Base-by-base conservation (phyloP, 2,888 invertebrate species). In the Lobophora halterata region DNA sequence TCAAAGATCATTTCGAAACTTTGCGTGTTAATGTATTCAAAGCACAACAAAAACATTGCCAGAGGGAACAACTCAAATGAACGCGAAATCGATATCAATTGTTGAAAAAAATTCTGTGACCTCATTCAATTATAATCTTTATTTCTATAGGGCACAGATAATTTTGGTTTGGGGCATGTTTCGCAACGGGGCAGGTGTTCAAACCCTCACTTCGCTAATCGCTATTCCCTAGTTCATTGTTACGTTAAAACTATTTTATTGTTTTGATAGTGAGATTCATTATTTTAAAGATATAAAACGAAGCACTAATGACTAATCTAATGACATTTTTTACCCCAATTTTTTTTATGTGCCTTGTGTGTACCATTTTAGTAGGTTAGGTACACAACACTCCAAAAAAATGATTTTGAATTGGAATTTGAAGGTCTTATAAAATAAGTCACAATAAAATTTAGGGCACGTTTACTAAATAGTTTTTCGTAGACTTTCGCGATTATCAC, bases 201-300 rank as follows among this genome's bases (percentile, higher is more conserved):
- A 42, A 26, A 28, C 43, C 48, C 51, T n/a, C n/a, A n/a, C n/a
- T n/a, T n/a, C n/a, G n/a, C n/a, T 13, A 33, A 43, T 43, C 35
- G 36, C 38, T 17, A 25, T 16, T 18, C 32, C 27, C 21, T 30
- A 12, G 31, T 27, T 17, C 7, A 34, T 35, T 45, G 29, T 32
- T 20, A n/a, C n/a, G n/a, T n/a, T n/a, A n/a, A n/a, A n/a, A n/a
- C n/a, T n/a, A 8, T 26, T 41, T 33, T 28, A 39, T 33, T 40
- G 24, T 13, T 11, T 25, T 17, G 18, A 41, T 36, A 26, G 23
- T 27, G 17, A 27, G 34, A 32, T 40, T 40, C 34, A 37, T 34
- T 43, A 37, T 43, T 37, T 16, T 19, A 13, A 7, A 19, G 43
- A 37, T 46, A 48, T n/a, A n/a, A n/a, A n/a, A n/a, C n/a, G n/a